These are phyloP conservation scores for Stichodactyla helianthus DNA, from an alignment of 64 coral and sea anemone genomes.

Conservation along the genomic window DNA sequence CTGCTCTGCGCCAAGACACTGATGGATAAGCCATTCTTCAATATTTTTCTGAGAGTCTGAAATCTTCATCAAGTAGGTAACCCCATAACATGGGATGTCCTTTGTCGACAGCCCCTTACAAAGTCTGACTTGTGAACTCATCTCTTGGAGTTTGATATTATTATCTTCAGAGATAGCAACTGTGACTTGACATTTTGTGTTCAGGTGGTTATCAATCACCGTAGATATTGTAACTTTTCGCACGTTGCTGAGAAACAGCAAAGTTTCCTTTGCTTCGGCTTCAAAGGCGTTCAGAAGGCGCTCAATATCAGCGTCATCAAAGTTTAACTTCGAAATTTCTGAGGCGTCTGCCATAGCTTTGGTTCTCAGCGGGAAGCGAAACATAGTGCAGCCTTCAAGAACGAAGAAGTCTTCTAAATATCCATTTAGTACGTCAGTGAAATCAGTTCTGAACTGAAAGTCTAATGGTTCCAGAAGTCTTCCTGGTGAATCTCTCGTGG, in stretches of 20 bases:
- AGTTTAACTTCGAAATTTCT: slow-evolving; percentile 49
- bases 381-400: slow-evolving; percentile 83
- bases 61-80: slow-evolving; percentile 58
- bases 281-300: slow-evolving; percentile 66
- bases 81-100: slow-evolving; percentile 70
- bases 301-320: slow-evolving; percentile 44
- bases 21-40: slow-evolving; percentile 89
- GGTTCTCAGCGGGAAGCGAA: slow-evolving; percentile 78
- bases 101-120: slow-evolving; percentile 40
- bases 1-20: slow-evolving; percentile 62
- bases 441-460: slow-evolving; percentile 61
- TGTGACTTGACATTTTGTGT: slow-evolving; percentile 60
- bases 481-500: slow-evolving; percentile 74
- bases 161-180: slow-evolving; percentile 38
- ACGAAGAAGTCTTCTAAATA: slow-evolving; percentile 83
- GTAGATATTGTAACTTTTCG: slow-evolving; percentile 69
- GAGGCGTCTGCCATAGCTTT: slow-evolving; percentile 42
- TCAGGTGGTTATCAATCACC: slow-evolving; percentile 70
- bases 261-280: slow-evolving; percentile 62
- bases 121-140: slow-evolving; percentile 42
- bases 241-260: slow-evolving; percentile 79
- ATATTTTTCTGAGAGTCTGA: slow-evolving; percentile 50
- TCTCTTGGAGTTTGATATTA: slow-evolving; percentile 35
- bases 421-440: slow-evolving; percentile 61
- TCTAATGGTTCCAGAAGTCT: slow-evolving; percentile 77